A percentile compares a stretch with the other conserved stretches of the same genome.
These are phyloP conservation scores for Rafetus swinhoei DNA, from an alignment of 2,113 vertebrate genomes.

Conservation along the genomic window DNA sequence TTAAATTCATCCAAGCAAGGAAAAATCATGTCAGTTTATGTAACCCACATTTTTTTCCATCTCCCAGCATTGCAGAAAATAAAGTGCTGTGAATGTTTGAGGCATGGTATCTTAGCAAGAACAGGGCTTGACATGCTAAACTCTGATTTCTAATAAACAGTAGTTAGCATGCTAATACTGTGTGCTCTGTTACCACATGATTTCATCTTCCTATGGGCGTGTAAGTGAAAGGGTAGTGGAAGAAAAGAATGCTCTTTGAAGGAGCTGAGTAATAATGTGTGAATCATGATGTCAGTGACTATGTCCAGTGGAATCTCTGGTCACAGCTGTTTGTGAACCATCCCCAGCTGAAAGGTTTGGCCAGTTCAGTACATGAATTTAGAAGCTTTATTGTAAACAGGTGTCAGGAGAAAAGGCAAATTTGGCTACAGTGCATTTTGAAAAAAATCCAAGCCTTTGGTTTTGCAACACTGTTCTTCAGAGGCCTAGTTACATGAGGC, in stretches of 20 bases:
- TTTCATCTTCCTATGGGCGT: neutral
- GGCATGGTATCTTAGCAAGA: neutral
- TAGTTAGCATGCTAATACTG: neutral
- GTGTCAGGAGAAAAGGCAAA: neutral
- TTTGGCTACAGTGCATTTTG: neutral
- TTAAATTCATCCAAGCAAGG: neutral
- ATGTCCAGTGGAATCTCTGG: neutral
- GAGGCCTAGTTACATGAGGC: neutral
- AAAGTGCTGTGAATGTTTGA: neutral
- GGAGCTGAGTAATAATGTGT: neutral
- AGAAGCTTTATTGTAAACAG: neutral
- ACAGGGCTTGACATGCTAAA: neutral
- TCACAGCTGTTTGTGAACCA: neutral
- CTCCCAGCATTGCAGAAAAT: neutral
- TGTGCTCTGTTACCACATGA: neutral
- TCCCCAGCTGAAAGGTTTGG: neutral
- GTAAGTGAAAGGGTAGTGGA: neutral
- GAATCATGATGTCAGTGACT: neutral
- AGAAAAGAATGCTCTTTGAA: neutral
- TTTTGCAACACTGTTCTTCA: neutral
- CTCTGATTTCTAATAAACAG: neutral
- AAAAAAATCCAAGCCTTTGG: neutral
- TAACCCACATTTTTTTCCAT: accelerated
- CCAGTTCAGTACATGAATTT: neutral
- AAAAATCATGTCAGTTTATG: neutral